Evolutionary conservation across 2,888 invertebrate species (phyloP).

Genomic region (Tipula confusa): DNA sequence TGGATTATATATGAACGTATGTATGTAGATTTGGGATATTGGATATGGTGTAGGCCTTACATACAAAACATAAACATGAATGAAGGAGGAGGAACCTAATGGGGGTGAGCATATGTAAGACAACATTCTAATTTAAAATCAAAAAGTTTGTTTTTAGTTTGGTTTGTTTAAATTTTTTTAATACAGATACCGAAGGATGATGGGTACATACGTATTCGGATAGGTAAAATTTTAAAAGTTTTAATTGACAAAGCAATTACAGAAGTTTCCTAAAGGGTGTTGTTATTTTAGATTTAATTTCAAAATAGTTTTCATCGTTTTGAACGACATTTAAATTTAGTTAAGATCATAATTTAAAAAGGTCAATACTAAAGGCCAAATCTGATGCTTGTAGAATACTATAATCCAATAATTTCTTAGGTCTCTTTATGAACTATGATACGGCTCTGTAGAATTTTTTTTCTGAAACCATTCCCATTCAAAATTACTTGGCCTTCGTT

Average conservation of each 20-base stretch:
- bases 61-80: background rate
- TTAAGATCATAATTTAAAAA: too few relatives aligned
- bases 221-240: background rate
- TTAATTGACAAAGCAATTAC: background rate
- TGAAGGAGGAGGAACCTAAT: too few relatives aligned
- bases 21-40: background rate
- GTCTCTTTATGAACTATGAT: too few relatives aligned
- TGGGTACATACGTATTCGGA: background rate
- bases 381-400: too few relatives aligned
- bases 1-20: background rate
- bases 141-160: conserved; percentile 20
- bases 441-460: too few relatives aligned
- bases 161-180: background rate
- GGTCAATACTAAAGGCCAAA: too few relatives aligned
- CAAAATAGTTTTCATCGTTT: background rate
- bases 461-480: too few relatives aligned
- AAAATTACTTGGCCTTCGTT: too few relatives aligned
- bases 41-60: background rate
- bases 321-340: too few relatives aligned
- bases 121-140: conserved; percentile 20
- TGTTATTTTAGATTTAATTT: background rate
- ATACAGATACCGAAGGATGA: background rate
- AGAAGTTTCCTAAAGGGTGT: background rate
- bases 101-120: background rate
- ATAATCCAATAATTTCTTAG: too few relatives aligned